These are phyloP conservation scores for Myotis lucifugus DNA, from an alignment of 2,113 vertebrate species.

Conservation along the genomic window DNA sequence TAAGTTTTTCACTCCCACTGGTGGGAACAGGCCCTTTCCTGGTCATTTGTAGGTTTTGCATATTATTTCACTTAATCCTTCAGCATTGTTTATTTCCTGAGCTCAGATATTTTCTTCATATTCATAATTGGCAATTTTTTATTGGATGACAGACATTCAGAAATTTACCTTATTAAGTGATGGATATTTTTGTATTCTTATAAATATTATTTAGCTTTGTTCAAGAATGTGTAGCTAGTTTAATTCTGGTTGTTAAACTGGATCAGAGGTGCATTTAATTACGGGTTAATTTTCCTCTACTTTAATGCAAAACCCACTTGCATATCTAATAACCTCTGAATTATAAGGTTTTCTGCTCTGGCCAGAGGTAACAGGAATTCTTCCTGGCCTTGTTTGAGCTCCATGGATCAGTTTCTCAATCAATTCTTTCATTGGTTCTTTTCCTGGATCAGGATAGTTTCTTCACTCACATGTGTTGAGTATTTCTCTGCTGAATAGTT, in stretches of 20 bases:
- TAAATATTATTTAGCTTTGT: not conserved
- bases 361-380: not conserved
- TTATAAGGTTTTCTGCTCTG: slow-evolving; percentile 19
- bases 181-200: not conserved
- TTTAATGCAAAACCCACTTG: slow-evolving; percentile 30
- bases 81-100: not conserved
- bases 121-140: not conserved
- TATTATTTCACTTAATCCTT: not conserved
- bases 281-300: not conserved
- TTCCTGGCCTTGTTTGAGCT: not conserved
- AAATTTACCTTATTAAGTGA: not conserved
- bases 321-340: not conserved
- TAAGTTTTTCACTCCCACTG: not conserved
- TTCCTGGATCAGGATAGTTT: not conserved
- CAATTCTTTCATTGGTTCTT: not conserved
- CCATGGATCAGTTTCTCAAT: not conserved
- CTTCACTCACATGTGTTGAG: not conserved
- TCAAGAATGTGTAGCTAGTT: not conserved
- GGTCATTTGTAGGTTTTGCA: not conserved
- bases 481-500: slow-evolving; percentile 20
- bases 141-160: not conserved
- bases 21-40: not conserved
- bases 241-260: not conserved
- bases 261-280: not conserved
- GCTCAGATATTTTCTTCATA: not conserved